Base-by-base conservation (phyloP, 1,140 invertebrate genomes). In the Melanaphis sacchari region DNA sequence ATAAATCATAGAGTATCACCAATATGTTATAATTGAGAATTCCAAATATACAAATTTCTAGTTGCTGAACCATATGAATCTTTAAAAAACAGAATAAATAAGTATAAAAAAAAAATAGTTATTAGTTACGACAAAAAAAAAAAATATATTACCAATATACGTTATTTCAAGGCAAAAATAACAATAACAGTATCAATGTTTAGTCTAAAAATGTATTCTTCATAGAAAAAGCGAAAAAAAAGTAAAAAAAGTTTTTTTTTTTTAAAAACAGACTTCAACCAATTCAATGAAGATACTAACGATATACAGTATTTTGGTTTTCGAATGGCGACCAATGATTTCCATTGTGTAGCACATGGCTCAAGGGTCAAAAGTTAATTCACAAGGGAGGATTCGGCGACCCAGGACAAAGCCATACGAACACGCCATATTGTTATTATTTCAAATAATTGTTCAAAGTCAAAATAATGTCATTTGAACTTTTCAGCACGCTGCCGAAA, bases 381-480 rank as follows among this genome's bases (percentile, higher is more conserved):
- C 41, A 5, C 11, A 43, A 43, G 38, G 26, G 40, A 40, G 22
- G 31, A 43, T 43, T 43, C n/a, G 15, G 36, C n/a, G 31, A 76
- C n/a, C 15, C 15, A 15, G 26, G 31, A 43, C 84, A 41, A 85
- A 85, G 41, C 15, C 41, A 43, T 18, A 41, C 24, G 2, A 82
- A 84, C 40, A 40, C 82, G 38, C 7, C 8, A 40, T 85, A n/a
- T 66, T n/a, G 3, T 40, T 85, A 85, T 85, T 43, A 43, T 85
- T 85, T 85, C 84, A 41, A 85, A 43, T n/a, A 85, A 85, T 43
- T 43, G 41, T 85, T 43, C 15, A 41, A 85, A 43, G 41, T 43
- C 41, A 85, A 43, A 66, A n/a, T 66, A 66, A 66, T 85, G 82
- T 85, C 40, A 43, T 43, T 43, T 85, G 84, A 85, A 43, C 41